phyloP scores from a whole-genome alignment of 2,113 vertebrate genomes.

The Chaetodon auriga region DNA sequence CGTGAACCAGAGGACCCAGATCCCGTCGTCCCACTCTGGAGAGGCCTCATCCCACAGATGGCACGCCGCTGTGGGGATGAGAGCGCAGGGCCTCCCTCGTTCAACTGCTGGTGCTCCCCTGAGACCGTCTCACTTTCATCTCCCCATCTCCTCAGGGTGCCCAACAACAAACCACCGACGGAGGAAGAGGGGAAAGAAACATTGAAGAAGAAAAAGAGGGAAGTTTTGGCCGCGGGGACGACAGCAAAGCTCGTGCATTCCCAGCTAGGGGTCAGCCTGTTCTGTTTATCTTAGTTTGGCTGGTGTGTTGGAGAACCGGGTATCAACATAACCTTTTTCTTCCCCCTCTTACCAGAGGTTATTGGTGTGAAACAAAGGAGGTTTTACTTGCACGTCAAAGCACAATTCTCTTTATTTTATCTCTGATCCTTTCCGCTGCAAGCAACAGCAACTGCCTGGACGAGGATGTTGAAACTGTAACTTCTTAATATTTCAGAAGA shows the following conservation, averaged over 20 bases:
- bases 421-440: conserved; percentile 10
- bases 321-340: conserved; percentile 37
- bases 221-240: conserved; percentile 50
- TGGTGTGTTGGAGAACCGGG: not conserved
- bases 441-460: conserved; percentile 15
- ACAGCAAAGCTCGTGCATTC: conserved; percentile 31
- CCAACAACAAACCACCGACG: conserved; percentile 69
- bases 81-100: conserved; percentile 62
- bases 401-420: conserved; percentile 34
- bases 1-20: conserved; percentile 49
- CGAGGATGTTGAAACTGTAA: conserved; percentile 26
- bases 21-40: conserved; percentile 42
- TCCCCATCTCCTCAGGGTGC: conserved; percentile 75
- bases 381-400: conserved; percentile 22
- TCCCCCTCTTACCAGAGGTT: conserved; percentile 45
- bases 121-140: conserved; percentile 81
- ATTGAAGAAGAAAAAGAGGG: conserved; percentile 33
- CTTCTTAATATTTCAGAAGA: conserved; percentile 48
- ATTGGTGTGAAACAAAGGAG: conserved; percentile 15
- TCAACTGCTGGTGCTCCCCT: conserved; percentile 64
- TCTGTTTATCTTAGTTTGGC: conserved; percentile 55
- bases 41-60: conserved; percentile 60
- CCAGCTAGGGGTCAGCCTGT: conserved; percentile 52
- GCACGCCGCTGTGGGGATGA: conserved; percentile 47
- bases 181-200: conserved; percentile 52